phyloP scores from a whole-genome alignment of 2,113 vertebrate genomes.

The Catharus fuscescens region DNA sequence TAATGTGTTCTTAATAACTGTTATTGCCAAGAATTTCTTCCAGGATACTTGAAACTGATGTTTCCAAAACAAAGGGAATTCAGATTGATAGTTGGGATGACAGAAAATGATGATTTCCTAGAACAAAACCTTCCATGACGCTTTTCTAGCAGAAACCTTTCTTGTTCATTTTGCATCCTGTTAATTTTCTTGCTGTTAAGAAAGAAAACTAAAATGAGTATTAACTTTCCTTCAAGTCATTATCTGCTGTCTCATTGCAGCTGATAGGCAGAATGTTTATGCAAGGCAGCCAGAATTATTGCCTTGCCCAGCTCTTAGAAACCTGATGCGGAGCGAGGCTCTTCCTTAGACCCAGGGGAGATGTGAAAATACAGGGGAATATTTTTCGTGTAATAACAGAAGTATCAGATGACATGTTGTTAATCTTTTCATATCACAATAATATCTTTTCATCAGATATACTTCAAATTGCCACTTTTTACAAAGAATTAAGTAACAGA shows the following conservation, averaged over 20 bases:
- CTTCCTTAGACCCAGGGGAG: not conserved
- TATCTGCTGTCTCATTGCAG: not conserved
- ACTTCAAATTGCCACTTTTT: not conserved
- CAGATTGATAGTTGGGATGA: not conserved
- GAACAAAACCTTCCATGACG: not conserved
- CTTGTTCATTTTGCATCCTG: not conserved
- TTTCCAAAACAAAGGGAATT: not conserved
- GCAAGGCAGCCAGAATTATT: accelerated
- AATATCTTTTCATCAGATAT: not conserved
- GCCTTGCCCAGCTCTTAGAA: not conserved
- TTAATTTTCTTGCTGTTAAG: not conserved
- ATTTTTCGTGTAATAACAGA: not conserved
- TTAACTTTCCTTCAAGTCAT: not conserved
- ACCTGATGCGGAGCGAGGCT: not conserved
- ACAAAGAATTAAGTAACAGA: not conserved
- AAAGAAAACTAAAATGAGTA: not conserved
- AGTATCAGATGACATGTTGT: not conserved
- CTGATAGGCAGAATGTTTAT: not conserved
- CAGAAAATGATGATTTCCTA: not conserved
- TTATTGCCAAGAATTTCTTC: not conserved
- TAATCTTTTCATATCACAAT: not conserved
- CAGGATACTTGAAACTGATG: not conserved
- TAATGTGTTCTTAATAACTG: not conserved
- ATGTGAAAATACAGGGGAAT: not conserved
- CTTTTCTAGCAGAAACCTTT: not conserved